Evolutionary conservation across 2,113 vertebrate species (phyloP).

Genomic region (Atractosteus spatula): DNA sequence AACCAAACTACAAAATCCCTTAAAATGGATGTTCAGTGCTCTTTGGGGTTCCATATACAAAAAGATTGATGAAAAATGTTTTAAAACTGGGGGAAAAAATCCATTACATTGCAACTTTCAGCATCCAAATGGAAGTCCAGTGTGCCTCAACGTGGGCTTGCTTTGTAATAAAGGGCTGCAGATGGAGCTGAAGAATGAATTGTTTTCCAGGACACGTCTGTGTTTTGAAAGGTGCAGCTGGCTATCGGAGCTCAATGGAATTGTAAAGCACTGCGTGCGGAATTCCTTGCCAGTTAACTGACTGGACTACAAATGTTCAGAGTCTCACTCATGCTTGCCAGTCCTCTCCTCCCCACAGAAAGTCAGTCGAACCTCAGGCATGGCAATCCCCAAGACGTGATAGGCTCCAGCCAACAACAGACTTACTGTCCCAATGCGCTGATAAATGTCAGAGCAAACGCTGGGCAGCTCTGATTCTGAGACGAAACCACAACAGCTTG

Average conservation of each 20-base stretch:
- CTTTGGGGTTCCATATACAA: background rate
- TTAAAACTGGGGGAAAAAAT: no score
- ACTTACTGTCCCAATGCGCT: background rate
- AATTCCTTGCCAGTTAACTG: background rate
- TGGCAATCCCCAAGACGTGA: background rate
- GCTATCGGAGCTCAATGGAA: background rate
- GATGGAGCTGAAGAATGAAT: background rate
- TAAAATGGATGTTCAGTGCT: background rate
- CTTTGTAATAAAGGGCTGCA: background rate
- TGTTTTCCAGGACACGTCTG: background rate
- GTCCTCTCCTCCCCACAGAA: no score
- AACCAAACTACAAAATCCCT: background rate
- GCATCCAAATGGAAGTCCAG: background rate
- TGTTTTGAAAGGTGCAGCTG: background rate
- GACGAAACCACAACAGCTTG: conserved; percentile 8
- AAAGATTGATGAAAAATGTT: background rate
- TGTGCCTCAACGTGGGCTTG: background rate
- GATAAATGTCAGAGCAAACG: background rate
- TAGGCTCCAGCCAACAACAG: background rate
- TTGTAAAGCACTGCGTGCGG: background rate
- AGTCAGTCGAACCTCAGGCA: background rate
- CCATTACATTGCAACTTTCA: background rate
- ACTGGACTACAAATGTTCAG: background rate
- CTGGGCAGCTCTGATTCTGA: background rate
- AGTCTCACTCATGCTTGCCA: no score